These are phyloP conservation scores for Papilio demoleus DNA, from an alignment of 2,888 invertebrate species.

Conservation along the genomic window DNA sequence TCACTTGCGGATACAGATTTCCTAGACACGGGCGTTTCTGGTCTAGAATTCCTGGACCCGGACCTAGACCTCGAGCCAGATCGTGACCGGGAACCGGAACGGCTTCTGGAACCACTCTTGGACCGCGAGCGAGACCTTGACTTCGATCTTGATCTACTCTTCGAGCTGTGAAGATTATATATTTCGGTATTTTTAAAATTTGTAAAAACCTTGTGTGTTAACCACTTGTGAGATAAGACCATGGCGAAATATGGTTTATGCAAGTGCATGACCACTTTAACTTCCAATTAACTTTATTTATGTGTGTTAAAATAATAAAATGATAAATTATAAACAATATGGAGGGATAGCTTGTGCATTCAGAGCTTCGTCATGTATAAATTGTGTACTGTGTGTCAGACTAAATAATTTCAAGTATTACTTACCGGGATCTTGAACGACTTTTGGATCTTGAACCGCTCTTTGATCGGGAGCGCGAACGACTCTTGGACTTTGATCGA, in stretches of 20 bases:
- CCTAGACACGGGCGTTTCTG: conserved; percentile 83
- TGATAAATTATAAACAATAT: no score
- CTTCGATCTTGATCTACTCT: conserved; percentile 64
- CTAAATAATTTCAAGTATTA: not conserved
- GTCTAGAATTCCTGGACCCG: conserved; percentile 74
- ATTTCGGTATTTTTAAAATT: not conserved
- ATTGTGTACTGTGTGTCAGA: no score
- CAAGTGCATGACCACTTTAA: no score
- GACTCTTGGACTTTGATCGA: conserved; percentile 58
- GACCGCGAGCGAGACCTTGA: conserved; percentile 59
- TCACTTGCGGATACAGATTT: conserved; percentile 85
- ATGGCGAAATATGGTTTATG: no score
- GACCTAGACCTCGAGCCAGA: conserved; percentile 65
- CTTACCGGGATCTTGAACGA: conserved; percentile 61
- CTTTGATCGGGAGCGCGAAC: conserved; percentile 67
- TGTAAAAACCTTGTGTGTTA: no score
- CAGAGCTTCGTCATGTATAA: no score
- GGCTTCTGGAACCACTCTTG: conserved; percentile 61
- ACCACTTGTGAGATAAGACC: no score
- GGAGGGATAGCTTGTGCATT: no score
- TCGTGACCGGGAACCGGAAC: conserved; percentile 69
- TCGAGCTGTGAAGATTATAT: conserved; percentile 53
- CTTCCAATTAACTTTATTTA: no score
- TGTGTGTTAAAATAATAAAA: no score
- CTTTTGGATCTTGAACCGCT: conserved; percentile 65